Evolutionary conservation across 1,140 invertebrate genomes (phyloP).

Genomic region (Penaeus indicus): DNA sequence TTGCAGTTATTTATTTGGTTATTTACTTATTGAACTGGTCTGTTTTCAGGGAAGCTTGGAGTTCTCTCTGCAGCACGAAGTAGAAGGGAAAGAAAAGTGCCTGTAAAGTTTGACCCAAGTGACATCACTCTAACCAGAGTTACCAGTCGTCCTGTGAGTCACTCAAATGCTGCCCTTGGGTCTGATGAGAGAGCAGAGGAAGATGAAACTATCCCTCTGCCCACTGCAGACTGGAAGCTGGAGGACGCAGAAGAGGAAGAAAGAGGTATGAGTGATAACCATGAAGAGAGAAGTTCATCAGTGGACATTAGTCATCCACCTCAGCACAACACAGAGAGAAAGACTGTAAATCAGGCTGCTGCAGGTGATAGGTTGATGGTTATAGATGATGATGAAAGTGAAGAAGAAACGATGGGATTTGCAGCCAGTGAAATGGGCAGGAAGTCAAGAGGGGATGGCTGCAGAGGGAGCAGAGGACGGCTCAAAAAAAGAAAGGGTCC

Average conservation of each 20-base stretch:
- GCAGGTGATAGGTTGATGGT: too few relatives aligned
- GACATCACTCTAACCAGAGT: constrained; percentile 11
- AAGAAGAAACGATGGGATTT: too few relatives aligned
- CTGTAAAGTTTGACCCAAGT: constrained; percentile 29
- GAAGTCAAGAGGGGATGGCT: not conserved
- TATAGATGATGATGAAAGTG: too few relatives aligned
- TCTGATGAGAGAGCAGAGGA: not conserved
- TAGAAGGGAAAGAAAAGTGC: constrained; percentile 28
- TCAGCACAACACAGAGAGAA: too few relatives aligned
- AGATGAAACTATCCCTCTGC: too few relatives aligned
- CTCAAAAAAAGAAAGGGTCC: constrained; percentile 1
- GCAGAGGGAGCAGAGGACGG: not conserved
- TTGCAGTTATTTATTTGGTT: too few relatives aligned
- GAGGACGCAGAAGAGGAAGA: too few relatives aligned
- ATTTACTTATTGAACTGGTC: not conserved
- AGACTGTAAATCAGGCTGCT: too few relatives aligned
- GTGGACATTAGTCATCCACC: too few relatives aligned
- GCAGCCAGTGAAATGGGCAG: not conserved
- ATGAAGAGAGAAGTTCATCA: too few relatives aligned
- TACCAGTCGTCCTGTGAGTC: not conserved
- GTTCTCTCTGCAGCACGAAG: not conserved
- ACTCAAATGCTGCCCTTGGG: not conserved
- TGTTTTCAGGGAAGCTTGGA: not conserved
- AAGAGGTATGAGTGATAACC: too few relatives aligned
- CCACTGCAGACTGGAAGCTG: too few relatives aligned